Percentiles rank a stretch among this genome's conserved stretches.
phyloP scores from a whole-genome alignment of 2,113 vertebrate species.

The Pelusios castaneus region DNA sequence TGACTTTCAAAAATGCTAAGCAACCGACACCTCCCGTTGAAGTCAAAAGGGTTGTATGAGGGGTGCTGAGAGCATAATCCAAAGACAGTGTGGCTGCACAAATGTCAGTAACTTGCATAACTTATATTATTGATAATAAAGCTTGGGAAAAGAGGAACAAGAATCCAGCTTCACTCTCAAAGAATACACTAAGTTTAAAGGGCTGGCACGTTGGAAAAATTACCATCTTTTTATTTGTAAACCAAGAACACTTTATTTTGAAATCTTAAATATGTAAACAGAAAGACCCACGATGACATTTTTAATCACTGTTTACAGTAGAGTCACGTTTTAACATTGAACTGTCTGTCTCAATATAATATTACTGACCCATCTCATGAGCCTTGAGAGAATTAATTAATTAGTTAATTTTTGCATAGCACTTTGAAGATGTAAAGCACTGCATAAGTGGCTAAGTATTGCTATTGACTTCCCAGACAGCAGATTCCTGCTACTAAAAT shows the following conservation, averaged over 20 bases:
- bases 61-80: background rate
- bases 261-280: background rate
- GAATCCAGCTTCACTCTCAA: background rate
- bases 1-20: background rate
- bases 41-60: background rate
- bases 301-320: slow-evolving; percentile 4
- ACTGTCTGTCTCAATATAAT: slow-evolving; percentile 6
- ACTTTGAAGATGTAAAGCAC: background rate
- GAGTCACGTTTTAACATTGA: slow-evolving; percentile 24
- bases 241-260: slow-evolving; percentile 3
- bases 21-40: background rate
- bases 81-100: background rate
- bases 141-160: background rate
- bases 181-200: background rate
- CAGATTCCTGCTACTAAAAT: background rate
- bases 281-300: background rate
- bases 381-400: slow-evolving; percentile 1
- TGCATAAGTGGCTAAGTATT: background rate
- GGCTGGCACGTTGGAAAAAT: background rate
- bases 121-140: background rate
- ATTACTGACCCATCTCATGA: background rate
- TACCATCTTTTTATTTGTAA: background rate
- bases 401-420: slow-evolving; percentile 21
- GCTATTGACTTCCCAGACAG: background rate
- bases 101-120: background rate